phyloP scores from a whole-genome alignment of 2,888 invertebrate species.

The Calliopum simillimum region DNA sequence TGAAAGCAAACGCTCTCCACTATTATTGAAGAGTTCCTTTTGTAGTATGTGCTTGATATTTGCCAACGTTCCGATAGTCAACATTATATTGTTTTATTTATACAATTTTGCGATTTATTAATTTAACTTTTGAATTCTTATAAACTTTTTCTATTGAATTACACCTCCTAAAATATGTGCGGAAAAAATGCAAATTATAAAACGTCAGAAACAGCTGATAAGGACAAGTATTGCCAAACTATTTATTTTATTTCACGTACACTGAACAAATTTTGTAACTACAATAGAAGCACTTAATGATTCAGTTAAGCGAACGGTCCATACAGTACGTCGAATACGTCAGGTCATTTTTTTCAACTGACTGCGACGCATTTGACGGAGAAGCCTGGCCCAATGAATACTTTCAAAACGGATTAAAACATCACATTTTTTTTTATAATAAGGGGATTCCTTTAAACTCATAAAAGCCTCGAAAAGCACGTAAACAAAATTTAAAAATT shows the following conservation, averaged over 20 bases:
- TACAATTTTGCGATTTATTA: neutral
- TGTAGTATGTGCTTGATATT: constrained; percentile 80
- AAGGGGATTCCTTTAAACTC: no score
- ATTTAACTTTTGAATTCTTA: neutral
- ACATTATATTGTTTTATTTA: constrained; percentile 50
- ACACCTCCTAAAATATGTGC: neutral
- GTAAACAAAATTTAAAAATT: no score
- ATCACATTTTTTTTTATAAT: no score
- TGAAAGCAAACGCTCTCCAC: constrained; percentile 81
- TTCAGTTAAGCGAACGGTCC: no score
- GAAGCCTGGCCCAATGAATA: no score
- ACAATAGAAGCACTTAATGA: no score
- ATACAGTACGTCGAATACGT: no score
- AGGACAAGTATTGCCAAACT: neutral
- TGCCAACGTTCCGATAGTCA: constrained; percentile 64
- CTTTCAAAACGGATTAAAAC: no score
- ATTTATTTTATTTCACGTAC: neutral
- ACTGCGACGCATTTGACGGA: no score
- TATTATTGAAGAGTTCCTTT: constrained; percentile 81
- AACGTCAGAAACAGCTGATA: constrained; percentile 6
- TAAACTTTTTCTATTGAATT: neutral
- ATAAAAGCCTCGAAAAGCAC: no score
- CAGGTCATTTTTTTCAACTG: no score
- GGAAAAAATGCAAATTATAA: neutral
- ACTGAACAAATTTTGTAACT: no score